A percentile compares a stretch with the other conserved stretches of the same genome.
These are phyloP conservation scores for Cyanoliseus patagonus DNA, from an alignment of 2,113 vertebrate species.

Conservation along the genomic window DNA sequence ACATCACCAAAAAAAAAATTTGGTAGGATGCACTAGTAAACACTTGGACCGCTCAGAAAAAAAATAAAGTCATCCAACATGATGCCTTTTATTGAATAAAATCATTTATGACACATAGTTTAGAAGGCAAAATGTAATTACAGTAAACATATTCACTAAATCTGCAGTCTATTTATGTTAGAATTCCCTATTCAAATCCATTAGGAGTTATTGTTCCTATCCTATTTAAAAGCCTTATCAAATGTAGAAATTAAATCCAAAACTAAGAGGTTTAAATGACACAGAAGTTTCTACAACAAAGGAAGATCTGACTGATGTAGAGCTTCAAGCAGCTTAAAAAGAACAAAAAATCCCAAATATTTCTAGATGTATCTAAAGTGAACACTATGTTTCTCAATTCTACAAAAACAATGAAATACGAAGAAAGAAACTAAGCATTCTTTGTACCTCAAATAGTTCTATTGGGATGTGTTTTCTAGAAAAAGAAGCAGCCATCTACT, in stretches of 20 bases:
- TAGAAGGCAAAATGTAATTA: background rate
- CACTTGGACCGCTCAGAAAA: background rate
- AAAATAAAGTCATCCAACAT: background rate
- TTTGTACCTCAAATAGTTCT: background rate
- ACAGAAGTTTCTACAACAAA: background rate
- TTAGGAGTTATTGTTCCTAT: background rate
- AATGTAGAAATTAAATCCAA: slow-evolving; percentile 2
- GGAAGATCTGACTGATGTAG: background rate
- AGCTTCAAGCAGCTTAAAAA: background rate
- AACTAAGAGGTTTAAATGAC: slow-evolving; percentile 13
- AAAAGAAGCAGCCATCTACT: background rate
- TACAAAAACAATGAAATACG: background rate
- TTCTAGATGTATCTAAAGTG: background rate
- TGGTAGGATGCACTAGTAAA: background rate
- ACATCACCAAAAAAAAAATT: background rate
- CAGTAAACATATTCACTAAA: slow-evolving; percentile 4
- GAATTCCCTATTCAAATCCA: background rate
- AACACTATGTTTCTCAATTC: background rate
- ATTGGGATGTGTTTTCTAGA: background rate
- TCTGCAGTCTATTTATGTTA: slow-evolving; percentile 5
- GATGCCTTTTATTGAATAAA: background rate
- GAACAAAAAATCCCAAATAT: background rate
- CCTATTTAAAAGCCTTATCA: slow-evolving; percentile 28
- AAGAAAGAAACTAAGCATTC: background rate
- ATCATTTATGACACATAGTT: background rate